Evolutionary conservation across 2,888 invertebrate species (phyloP).

Genomic region (Tipula unca): DNA sequence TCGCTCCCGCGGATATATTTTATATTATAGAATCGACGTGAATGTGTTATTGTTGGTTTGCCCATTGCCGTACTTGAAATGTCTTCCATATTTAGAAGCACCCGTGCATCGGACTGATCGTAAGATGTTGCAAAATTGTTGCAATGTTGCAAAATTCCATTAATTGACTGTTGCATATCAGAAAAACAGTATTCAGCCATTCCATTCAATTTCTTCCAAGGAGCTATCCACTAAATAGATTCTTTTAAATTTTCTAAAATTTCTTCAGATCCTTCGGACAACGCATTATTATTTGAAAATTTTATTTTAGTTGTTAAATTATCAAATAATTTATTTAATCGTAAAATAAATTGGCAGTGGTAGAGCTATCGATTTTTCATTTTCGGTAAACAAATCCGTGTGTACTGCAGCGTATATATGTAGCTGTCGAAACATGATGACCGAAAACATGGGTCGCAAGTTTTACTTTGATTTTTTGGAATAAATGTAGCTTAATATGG

Average conservation of each 20-base stretch:
- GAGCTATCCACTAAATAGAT: background rate
- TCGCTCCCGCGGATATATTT: too few relatives aligned
- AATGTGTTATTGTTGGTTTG: too few relatives aligned
- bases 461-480: slow-evolving; percentile 26
- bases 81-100: too few relatives aligned
- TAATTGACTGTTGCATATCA: too few relatives aligned
- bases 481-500: slow-evolving; percentile 24
- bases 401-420: background rate
- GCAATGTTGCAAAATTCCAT: too few relatives aligned
- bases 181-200: too few relatives aligned
- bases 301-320: background rate
- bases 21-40: too few relatives aligned
- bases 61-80: too few relatives aligned
- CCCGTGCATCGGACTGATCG: too few relatives aligned
- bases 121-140: too few relatives aligned
- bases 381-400: background rate
- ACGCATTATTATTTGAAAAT: background rate
- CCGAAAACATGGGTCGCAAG: slow-evolving; percentile 25
- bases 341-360: background rate
- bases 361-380: background rate
- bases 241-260: background rate
- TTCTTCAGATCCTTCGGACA: background rate
- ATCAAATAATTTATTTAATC: background rate
- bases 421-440: slow-evolving; percentile 14
- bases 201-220: background rate